Conservation (phyloP, 2,888 invertebrate genomes). For the Synergus itoensis region DNA sequence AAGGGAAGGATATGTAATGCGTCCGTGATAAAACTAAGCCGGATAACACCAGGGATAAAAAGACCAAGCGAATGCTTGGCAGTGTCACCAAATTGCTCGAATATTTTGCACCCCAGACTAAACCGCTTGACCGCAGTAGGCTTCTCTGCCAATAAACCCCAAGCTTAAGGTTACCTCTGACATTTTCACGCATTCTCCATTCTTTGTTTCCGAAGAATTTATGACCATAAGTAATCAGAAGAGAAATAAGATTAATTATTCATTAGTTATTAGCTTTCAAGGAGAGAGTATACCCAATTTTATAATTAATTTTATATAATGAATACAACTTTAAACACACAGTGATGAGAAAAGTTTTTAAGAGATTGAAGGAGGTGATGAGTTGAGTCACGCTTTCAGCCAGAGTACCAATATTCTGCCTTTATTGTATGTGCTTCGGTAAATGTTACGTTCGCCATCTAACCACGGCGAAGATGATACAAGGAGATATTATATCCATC, state of each 20-base stretch:
- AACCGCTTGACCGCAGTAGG: constrained; percentile 38
- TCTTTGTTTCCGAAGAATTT: neutral
- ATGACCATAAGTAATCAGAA: neutral
- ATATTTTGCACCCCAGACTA: constrained; percentile 67
- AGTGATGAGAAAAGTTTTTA: neutral
- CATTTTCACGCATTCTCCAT: neutral
- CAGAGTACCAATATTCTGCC: constrained; percentile 22
- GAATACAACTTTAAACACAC: neutral
- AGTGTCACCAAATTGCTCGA: constrained; percentile 74
- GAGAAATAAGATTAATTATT: neutral
- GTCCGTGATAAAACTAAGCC: constrained; percentile 74
- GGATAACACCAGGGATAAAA: constrained; percentile 72
- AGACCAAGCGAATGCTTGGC: constrained; percentile 66
- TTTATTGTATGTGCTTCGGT: constrained; percentile 27
- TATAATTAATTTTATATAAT: too few relatives aligned
- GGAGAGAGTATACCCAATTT: too few relatives aligned
- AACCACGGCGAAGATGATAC: constrained; percentile 57
- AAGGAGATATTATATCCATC: constrained; percentile 49
- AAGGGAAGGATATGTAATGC: constrained; percentile 66
- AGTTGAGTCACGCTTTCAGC: neutral
- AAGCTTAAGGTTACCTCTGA: constrained; percentile 1
- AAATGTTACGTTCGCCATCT: constrained; percentile 7
- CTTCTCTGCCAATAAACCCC: constrained; percentile 24
- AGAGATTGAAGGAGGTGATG: neutral
- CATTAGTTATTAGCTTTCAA: neutral